phyloP scores from a whole-genome alignment of 2,888 invertebrate species.

The Stomorhina lunata region DNA sequence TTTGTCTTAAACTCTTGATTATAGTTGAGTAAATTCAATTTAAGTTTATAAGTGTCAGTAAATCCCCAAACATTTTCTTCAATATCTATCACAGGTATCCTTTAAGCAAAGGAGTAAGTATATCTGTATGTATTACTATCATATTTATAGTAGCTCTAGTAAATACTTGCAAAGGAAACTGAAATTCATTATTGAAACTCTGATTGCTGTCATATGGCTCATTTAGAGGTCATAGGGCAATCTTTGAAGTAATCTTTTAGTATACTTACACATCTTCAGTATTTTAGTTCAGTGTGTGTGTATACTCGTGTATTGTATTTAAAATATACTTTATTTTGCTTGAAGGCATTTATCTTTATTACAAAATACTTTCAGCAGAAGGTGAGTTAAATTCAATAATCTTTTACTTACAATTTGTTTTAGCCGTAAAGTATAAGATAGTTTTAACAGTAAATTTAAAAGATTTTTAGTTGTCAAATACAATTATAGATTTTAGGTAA shows the following conservation, averaged over 20 bases:
- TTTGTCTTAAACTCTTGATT: conserved; percentile 23
- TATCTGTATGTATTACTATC: too few species aligned
- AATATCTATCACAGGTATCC: conserved; percentile 20
- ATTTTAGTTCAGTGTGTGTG: background rate
- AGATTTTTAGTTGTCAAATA: background rate
- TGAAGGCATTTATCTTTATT: background rate
- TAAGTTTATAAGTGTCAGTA: conserved; percentile 32
- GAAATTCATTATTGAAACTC: background rate
- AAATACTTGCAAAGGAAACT: background rate
- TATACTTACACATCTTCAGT: background rate
- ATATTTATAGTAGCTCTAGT: too few species aligned
- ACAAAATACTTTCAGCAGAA: background rate
- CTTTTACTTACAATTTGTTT: background rate
- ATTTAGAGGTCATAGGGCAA: conserved; percentile 31
- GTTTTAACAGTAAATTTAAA: background rate
- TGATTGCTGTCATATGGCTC: background rate
- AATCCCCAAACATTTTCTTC: conserved; percentile 38
- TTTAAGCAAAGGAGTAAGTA: too few species aligned
- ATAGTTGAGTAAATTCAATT: conserved; percentile 48
- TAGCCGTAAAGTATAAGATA: too few species aligned
- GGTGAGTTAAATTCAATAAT: conserved; percentile 26
- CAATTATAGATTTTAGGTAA: background rate
- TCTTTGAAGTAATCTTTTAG: conserved; percentile 11
- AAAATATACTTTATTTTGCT: too few species aligned
- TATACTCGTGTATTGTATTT: too few species aligned